A percentile compares a stretch with the other conserved stretches of the same genome.
Evolutionary conservation across 2,888 invertebrate species (phyloP).

Genomic region (Sinelater perroti): DNA sequence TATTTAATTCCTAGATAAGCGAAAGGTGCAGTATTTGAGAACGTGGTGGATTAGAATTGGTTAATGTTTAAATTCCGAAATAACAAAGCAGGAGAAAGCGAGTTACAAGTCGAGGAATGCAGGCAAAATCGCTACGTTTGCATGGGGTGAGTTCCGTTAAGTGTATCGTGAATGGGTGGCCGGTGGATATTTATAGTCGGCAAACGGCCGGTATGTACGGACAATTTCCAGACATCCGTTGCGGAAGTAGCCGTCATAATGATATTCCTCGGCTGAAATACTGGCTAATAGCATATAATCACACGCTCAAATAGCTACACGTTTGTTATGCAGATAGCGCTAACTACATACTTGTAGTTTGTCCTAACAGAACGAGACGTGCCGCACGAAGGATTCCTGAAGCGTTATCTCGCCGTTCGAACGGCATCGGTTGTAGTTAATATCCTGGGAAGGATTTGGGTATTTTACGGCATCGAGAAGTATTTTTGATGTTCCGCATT

Average conservation of each 20-base stretch:
- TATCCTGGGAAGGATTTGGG: slow-evolving; percentile 17
- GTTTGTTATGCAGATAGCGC: slow-evolving; percentile 43
- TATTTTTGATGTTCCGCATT: slow-evolving; percentile 26
- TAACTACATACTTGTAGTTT: slow-evolving; percentile 33
- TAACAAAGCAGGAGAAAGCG: no score
- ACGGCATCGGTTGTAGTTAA: slow-evolving; percentile 13
- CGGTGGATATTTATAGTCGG: slow-evolving; percentile 36
- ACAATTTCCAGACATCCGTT: slow-evolving; percentile 47
- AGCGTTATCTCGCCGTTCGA: slow-evolving; percentile 18
- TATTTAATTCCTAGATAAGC: no score
- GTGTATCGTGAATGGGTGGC: slow-evolving; percentile 12
- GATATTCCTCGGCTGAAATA: slow-evolving; percentile 45
- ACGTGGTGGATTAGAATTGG: no score
- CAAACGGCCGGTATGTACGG: slow-evolving; percentile 40
- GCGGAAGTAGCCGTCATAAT: slow-evolving; percentile 45
- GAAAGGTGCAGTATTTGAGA: no score
- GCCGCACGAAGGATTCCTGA: slow-evolving; percentile 8
- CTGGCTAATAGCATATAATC: slow-evolving; percentile 46
- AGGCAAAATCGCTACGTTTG: background rate
- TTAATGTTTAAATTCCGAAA: no score
- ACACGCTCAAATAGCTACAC: slow-evolving; percentile 43
- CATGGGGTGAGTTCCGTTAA: slow-evolving; percentile 3
- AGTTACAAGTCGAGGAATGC: slow-evolving; percentile 3
- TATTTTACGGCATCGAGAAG: slow-evolving; percentile 20
- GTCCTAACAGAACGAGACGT: slow-evolving; percentile 21